phyloP scores from a whole-genome alignment of 2,113 vertebrate genomes.

The Rhineura floridana region DNA sequence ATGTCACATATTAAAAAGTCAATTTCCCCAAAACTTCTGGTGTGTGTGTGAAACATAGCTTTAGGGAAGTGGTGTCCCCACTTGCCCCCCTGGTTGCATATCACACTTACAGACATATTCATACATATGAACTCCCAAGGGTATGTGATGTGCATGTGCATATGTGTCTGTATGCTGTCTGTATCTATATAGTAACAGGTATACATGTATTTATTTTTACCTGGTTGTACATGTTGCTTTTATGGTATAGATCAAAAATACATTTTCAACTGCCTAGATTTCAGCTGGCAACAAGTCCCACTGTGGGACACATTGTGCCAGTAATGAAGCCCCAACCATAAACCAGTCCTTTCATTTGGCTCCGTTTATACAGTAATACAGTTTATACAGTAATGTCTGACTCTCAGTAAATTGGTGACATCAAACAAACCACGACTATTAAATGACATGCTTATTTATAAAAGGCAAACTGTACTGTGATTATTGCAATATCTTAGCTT shows the following conservation, averaged over 20 bases:
- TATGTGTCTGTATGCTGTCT: no score
- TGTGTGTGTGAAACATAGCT: no score
- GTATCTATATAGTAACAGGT: not conserved
- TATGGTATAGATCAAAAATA: not conserved
- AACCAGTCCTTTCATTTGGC: not conserved
- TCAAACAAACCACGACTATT: conserved; percentile 45
- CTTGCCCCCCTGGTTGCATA: no score
- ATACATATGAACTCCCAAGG: no score
- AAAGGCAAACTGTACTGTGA: conserved; percentile 31
- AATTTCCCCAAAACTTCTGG: no score
- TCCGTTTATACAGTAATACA: conserved; percentile 51
- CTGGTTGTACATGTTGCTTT: not conserved
- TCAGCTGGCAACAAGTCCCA: not conserved
- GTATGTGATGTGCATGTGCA: no score
- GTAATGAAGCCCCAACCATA: not conserved
- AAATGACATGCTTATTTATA: conserved; percentile 29
- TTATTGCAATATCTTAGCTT: not conserved
- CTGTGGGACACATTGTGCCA: not conserved
- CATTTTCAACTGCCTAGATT: not conserved
- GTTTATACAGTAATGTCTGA: conserved; percentile 63
- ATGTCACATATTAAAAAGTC: no score
- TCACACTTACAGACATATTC: no score
- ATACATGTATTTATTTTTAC: no score
- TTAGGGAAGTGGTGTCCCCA: no score
- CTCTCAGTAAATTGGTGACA: conserved; percentile 45